Percentiles rank a stretch among this genome's conserved stretches.
phyloP scores from a whole-genome alignment of 2,113 vertebrate genomes.

The Microtus ochrogaster region DNA sequence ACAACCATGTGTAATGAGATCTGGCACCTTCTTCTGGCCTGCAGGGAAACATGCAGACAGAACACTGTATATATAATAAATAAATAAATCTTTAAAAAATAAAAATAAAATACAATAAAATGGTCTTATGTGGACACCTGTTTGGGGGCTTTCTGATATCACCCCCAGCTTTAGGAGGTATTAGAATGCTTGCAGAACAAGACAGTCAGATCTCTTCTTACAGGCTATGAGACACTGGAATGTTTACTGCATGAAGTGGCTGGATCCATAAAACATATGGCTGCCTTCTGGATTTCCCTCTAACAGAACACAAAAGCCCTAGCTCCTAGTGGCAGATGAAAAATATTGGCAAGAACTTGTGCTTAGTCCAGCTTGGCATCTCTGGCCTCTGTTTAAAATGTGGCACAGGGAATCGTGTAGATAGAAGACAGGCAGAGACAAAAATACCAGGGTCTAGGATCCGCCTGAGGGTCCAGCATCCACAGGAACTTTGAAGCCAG shows the following conservation, averaged over 20 bases:
- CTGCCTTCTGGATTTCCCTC: not conserved
- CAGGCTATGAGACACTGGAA: not conserved
- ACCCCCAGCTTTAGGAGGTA: not conserved
- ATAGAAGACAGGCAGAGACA: not conserved
- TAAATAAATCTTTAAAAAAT: no score
- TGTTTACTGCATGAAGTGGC: not conserved
- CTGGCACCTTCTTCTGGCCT: no score
- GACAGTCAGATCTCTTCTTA: not conserved
- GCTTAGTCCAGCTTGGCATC: not conserved
- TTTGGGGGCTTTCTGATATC: not conserved
- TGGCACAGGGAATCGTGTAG: not conserved
- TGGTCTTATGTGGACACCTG: not conserved
- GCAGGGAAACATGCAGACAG: no score
- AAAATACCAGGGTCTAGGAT: not conserved
- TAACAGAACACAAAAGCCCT: not conserved
- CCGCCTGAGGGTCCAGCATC: not conserved
- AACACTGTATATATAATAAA: no score
- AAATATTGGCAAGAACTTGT: not conserved
- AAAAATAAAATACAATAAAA: not conserved
- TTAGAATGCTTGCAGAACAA: not conserved
- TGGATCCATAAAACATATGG: not conserved
- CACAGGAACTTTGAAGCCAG: not conserved
- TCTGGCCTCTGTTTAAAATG: not conserved
- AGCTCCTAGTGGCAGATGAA: not conserved
- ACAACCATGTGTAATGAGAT: no score